These are phyloP conservation scores for Cryptotis parvus DNA, from an alignment of 2,113 vertebrate genomes.

Conservation along the genomic window DNA sequence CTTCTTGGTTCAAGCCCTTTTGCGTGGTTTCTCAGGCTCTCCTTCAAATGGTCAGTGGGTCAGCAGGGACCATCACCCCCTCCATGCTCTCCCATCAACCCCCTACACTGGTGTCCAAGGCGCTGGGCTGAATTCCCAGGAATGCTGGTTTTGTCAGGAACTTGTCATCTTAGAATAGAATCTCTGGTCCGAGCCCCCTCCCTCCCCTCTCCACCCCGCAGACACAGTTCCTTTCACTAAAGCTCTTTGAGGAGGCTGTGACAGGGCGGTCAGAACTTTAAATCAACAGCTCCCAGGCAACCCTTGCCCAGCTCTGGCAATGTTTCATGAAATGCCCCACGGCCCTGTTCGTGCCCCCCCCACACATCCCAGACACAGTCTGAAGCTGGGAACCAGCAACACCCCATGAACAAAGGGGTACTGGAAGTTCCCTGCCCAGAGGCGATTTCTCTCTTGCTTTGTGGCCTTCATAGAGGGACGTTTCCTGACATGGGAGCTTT, in stretches of 20 bases:
- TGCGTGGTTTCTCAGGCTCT: neutral
- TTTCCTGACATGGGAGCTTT: conserved; percentile 54
- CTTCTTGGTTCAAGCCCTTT: no score
- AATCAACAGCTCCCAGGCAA: conserved; percentile 62
- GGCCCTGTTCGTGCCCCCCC: neutral
- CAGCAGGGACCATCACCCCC: neutral
- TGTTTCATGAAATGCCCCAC: conserved; percentile 69
- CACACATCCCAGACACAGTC: neutral
- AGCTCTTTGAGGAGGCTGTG: conserved; percentile 44
- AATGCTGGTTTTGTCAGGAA: neutral
- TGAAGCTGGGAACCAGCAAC: conserved; percentile 72
- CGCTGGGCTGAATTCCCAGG: conserved; percentile 34
- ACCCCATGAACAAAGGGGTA: conserved; percentile 58
- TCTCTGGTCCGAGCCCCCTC: neutral
- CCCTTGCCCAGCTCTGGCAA: conserved; percentile 51
- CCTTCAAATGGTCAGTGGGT: neutral
- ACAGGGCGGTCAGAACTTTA: conserved; percentile 35
- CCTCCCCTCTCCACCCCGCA: neutral
- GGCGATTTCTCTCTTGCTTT: conserved; percentile 35
- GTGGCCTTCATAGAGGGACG: neutral
- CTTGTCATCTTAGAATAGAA: conserved; percentile 43
- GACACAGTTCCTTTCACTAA: conserved; percentile 28
- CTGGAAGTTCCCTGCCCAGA: conserved; percentile 65
- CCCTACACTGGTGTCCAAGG: neutral
- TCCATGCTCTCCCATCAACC: neutral